Evolutionary conservation across 2,113 vertebrate species (phyloP).

Genomic region (Gnathonemus echidnorhynchus): DNA sequence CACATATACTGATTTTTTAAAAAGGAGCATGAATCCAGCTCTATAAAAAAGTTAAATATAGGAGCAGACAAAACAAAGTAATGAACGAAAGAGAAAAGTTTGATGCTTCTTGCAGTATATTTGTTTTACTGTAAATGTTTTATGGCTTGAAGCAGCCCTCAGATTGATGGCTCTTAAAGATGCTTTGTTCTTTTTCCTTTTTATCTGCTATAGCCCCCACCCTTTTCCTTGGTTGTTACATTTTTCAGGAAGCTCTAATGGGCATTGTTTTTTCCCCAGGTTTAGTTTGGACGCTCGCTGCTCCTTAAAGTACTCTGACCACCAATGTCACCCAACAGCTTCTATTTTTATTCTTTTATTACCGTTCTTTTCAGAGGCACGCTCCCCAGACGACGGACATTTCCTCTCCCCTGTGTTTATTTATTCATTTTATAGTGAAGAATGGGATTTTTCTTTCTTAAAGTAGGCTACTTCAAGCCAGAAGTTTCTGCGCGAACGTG

Average conservation of each 20-base stretch:
- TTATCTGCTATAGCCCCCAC: slow-evolving; percentile 37
- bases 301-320: slow-evolving; percentile 46
- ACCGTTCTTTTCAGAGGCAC: not conserved
- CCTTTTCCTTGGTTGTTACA: slow-evolving; percentile 35
- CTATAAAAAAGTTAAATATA: not conserved
- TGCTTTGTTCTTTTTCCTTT: slow-evolving; percentile 24
- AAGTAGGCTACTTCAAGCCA: not conserved
- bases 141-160: slow-evolving; percentile 36
- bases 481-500: not conserved
- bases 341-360: not conserved
- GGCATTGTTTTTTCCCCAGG: slow-evolving; percentile 46
- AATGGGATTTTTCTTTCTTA: not conserved
- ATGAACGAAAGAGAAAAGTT: not conserved
- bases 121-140: slow-evolving; percentile 56
- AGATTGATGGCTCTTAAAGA: slow-evolving; percentile 42
- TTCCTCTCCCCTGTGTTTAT: not conserved
- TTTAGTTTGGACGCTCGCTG: slow-evolving; percentile 19
- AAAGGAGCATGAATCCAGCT: not conserved
- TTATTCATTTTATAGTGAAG: not conserved
- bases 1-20: not conserved
- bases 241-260: slow-evolving; percentile 52
- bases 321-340: not conserved
- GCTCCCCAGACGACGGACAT: not conserved
- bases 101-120: slow-evolving; percentile 1
- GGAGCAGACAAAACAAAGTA: not conserved